phyloP scores from a whole-genome alignment of 2,113 vertebrate species.

The Nannobrachium achirus region DNA sequence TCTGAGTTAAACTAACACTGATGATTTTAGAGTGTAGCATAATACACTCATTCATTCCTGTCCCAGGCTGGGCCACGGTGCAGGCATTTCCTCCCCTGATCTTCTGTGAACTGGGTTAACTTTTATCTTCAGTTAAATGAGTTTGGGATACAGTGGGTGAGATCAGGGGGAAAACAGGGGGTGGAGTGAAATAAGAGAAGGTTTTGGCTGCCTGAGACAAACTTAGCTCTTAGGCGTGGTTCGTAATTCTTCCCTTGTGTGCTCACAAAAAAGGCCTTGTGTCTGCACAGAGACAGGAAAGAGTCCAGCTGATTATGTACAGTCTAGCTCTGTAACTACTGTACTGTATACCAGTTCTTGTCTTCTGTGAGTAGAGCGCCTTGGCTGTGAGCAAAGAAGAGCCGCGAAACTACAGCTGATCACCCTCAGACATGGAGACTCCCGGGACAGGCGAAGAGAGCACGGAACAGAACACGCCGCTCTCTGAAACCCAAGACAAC shows the following conservation, averaged over 20 bases:
- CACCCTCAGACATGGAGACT: slow-evolving; percentile 37
- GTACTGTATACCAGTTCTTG: background rate
- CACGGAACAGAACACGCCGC: background rate
- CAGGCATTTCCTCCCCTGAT: slow-evolving; percentile 43
- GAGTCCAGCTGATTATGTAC: background rate
- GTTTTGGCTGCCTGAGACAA: slow-evolving; percentile 6
- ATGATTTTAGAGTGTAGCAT: no score
- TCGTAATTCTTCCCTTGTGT: slow-evolving; percentile 31
- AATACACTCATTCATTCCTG: slow-evolving; percentile 4
- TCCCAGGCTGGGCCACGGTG: background rate
- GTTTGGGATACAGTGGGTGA: background rate
- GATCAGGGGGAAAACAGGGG: slow-evolving; percentile 5
- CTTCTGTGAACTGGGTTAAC: background rate
- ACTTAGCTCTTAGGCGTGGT: slow-evolving; percentile 43
- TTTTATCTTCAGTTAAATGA: background rate
- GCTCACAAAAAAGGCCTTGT: slow-evolving; percentile 4
- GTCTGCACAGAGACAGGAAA: slow-evolving; percentile 7
- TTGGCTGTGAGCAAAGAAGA: no score
- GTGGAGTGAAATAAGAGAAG: slow-evolving; percentile 28
- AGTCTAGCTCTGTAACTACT: background rate
- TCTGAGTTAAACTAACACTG: no score
- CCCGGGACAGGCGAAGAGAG: slow-evolving; percentile 17
- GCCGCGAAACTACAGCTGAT: background rate
- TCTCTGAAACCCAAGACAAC: background rate
- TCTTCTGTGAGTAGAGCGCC: background rate